Evolutionary conservation across 2,888 invertebrate species (phyloP).

Genomic region (Rhabditoides inermis): DNA sequence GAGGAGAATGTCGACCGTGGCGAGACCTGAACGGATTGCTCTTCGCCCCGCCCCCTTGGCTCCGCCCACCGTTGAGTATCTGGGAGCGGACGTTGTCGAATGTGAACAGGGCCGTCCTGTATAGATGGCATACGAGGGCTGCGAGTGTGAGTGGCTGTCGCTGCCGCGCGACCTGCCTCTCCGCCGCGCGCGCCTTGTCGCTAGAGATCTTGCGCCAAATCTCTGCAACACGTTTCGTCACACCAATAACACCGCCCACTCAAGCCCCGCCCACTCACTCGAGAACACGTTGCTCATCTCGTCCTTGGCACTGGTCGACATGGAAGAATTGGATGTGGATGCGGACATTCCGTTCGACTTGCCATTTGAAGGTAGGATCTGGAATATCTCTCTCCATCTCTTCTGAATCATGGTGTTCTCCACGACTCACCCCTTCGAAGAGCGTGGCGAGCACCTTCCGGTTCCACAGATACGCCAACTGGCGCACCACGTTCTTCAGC

Average conservation of each 20-base stretch:
- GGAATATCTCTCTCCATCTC: not conserved
- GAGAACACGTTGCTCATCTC: constrained; percentile 19
- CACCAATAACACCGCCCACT: not conserved
- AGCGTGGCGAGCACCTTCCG: constrained; percentile 5
- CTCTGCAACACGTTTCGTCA: constrained; percentile 16
- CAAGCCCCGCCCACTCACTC: constrained; percentile 12
- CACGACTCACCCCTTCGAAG: constrained; percentile 9
- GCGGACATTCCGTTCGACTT: no score
- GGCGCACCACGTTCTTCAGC: constrained; percentile 64
- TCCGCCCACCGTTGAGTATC: no score
- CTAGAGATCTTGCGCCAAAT: constrained; percentile 14
- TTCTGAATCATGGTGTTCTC: constrained; percentile 3
- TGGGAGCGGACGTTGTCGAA: constrained; percentile 80
- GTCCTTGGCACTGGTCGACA: no score
- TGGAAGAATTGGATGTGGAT: no score
- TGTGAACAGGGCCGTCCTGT: constrained; percentile 79
- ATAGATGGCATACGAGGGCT: constrained; percentile 79
- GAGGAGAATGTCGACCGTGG: no score
- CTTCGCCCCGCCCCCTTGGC: no score
- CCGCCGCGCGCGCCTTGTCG: no score
- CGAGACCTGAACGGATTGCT: no score
- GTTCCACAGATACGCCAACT: constrained; percentile 69
- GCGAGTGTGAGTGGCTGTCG: constrained; percentile 63
- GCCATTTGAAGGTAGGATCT: not conserved
- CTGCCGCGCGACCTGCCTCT: no score